phyloP scores from a whole-genome alignment of 92 coral and sea anemone genomes.

The Palythoa grandis region DNA sequence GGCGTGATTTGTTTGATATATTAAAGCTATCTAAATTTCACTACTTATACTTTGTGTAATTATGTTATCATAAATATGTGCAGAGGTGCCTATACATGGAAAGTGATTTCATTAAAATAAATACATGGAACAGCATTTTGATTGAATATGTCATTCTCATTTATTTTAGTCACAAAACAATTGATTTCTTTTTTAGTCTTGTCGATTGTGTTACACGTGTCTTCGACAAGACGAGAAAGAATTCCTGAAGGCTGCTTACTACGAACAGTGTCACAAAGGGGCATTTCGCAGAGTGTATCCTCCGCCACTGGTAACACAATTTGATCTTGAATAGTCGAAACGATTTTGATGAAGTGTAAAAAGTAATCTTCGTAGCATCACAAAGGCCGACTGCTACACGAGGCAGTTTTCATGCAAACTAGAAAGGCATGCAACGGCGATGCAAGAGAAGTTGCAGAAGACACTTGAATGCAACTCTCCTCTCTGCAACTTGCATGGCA shows the following conservation, averaged over 20 bases:
- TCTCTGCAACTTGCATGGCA: too few relatives aligned
- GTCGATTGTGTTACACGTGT: conserved; percentile 85
- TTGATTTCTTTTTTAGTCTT: conserved; percentile 50
- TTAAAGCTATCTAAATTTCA: too few relatives aligned
- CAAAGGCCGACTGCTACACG: too few relatives aligned
- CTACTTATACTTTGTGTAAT: too few relatives aligned
- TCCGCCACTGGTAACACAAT: conserved; percentile 74
- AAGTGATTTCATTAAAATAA: too few relatives aligned
- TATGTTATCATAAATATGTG: too few relatives aligned
- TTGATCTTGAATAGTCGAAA: background rate
- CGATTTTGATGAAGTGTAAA: background rate
- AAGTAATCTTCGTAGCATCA: background rate
- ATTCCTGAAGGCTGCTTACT: conserved; percentile 77
- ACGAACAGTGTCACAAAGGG: conserved; percentile 84
- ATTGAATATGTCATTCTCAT: background rate
- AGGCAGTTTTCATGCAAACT: too few relatives aligned
- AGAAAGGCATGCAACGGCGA: too few relatives aligned
- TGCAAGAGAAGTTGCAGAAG: too few relatives aligned
- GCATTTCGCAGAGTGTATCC: conserved; percentile 86
- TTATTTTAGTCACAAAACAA: background rate
- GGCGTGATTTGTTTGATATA: too few relatives aligned
- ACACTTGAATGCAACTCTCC: too few relatives aligned
- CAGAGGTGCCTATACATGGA: too few relatives aligned
- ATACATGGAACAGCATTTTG: background rate
- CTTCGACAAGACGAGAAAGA: conserved; percentile 77